phyloP scores from a whole-genome alignment of 2,888 invertebrate species.

The Timandra comae region DNA sequence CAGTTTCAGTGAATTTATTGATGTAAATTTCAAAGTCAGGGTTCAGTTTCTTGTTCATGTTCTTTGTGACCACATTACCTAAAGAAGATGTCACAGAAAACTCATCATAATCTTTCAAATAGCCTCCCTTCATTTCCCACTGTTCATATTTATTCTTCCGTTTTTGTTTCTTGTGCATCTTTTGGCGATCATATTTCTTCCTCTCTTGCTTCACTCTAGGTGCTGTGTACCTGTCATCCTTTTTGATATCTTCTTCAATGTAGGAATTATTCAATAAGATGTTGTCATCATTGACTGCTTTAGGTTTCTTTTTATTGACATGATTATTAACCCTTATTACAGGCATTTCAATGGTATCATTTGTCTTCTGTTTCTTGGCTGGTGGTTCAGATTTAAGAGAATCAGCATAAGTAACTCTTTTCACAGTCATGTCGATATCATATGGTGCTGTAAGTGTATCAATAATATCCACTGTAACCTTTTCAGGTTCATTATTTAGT shows the following conservation, averaged over 20 bases:
- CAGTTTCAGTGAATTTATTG: constrained; percentile 29
- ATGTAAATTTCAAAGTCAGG: constrained; percentile 32
- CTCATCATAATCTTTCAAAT: constrained; percentile 59
- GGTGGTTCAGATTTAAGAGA: constrained; percentile 42
- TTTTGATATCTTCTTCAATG: constrained; percentile 57
- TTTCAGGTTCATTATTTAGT: too few relatives aligned
- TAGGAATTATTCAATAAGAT: constrained; percentile 26
- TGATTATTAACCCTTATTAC: constrained; percentile 66
- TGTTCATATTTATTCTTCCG: constrained; percentile 62
- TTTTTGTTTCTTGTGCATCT: constrained; percentile 59
- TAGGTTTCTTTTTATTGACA: constrained; percentile 39
- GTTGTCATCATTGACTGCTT: constrained; percentile 21
- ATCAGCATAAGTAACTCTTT: constrained; percentile 55
- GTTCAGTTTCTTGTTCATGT: constrained; percentile 31
- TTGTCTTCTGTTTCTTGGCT: constrained; percentile 24
- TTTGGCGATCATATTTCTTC: constrained; percentile 55
- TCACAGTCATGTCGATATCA: constrained; percentile 15
- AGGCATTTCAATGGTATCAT: constrained; percentile 21
- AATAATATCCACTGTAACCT: constrained; percentile 3
- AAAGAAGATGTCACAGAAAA: constrained; percentile 40
- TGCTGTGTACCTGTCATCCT: constrained; percentile 56
- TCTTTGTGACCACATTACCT: constrained; percentile 36
- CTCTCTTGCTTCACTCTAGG: constrained; percentile 47
- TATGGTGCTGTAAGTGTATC: background rate
- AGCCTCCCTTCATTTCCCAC: constrained; percentile 66